Evolutionary conservation across 2,113 vertebrate species (phyloP).

Genomic region (Ceyx cyanopectus): DNA sequence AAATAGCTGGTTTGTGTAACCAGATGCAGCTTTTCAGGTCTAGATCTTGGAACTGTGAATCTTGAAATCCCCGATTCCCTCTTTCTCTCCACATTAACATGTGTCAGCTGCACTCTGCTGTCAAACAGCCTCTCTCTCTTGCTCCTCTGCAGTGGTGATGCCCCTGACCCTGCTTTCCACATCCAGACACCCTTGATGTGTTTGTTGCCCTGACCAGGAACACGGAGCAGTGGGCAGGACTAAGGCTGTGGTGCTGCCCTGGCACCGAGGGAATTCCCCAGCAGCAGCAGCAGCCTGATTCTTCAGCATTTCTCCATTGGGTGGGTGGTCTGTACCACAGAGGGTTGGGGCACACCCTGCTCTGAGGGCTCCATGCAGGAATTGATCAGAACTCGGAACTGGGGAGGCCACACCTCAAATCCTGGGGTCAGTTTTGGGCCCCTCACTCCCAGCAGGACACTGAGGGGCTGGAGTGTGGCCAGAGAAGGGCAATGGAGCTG

Average conservation of each 20-base stretch:
- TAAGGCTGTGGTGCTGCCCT: background rate
- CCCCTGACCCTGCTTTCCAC: background rate
- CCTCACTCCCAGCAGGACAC: background rate
- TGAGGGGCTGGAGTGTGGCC: background rate
- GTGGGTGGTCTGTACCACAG: background rate
- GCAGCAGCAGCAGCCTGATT: background rate
- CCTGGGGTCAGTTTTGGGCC: background rate
- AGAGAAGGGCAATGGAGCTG: background rate
- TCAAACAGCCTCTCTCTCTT: rapidly evolving
- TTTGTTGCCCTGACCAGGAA: background rate
- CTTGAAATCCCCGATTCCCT: background rate
- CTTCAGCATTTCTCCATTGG: background rate
- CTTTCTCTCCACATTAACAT: background rate
- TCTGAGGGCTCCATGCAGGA: background rate
- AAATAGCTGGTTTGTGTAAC: background rate
- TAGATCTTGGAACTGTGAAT: background rate
- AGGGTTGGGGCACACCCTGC: background rate
- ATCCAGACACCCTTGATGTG: background rate
- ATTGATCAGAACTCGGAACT: background rate
- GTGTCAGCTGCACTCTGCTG: background rate
- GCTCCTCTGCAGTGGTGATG: background rate
- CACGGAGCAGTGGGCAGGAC: background rate
- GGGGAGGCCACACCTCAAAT: background rate
- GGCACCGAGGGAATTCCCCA: background rate
- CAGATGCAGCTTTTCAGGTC: background rate